phyloP scores from a whole-genome alignment of 2,888 invertebrate genomes.

The Synergus laeviventris region DNA sequence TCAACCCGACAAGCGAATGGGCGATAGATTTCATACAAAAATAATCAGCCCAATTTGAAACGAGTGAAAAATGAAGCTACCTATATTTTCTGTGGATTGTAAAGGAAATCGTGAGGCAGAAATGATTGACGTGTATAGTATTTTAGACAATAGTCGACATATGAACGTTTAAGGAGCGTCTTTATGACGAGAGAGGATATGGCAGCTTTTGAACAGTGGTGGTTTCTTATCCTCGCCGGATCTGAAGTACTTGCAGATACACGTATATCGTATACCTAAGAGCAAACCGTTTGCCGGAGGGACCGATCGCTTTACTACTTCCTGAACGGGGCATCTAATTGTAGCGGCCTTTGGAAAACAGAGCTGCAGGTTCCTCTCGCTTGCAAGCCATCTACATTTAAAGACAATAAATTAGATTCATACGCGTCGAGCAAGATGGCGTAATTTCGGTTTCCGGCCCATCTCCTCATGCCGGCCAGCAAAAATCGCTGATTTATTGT shows the following conservation, averaged over 20 bases:
- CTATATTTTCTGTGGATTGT: background rate
- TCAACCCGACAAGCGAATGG: background rate
- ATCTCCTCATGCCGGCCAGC: slow-evolving; percentile 49
- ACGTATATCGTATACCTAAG: slow-evolving; percentile 39
- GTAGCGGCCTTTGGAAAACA: slow-evolving; percentile 55
- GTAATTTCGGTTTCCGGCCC: slow-evolving; percentile 65
- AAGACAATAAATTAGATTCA: slow-evolving; percentile 65
- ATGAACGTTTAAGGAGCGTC: slow-evolving; percentile 22
- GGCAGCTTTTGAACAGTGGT: slow-evolving; percentile 30
- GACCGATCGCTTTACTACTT: slow-evolving; percentile 58
- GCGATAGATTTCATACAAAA: background rate
- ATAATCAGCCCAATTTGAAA: background rate
- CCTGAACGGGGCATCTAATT: slow-evolving; percentile 62
- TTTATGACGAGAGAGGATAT: slow-evolving; percentile 32
- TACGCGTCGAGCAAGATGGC: slow-evolving; percentile 53
- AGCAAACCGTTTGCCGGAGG: slow-evolving; percentile 46
- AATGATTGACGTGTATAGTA: slow-evolving; percentile 37
- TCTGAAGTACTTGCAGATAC: slow-evolving; percentile 34
- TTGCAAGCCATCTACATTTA: slow-evolving; percentile 54
- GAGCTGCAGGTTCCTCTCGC: slow-evolving; percentile 42
- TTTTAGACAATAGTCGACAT: slow-evolving; percentile 19
- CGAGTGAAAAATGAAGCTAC: background rate
- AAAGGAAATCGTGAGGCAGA: slow-evolving; percentile 25
- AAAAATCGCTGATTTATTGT: slow-evolving; percentile 64
- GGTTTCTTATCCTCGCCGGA: slow-evolving; percentile 33